Base-by-base conservation (phyloP, 2,888 invertebrate genomes). In the Drosophila cognata region DNA sequence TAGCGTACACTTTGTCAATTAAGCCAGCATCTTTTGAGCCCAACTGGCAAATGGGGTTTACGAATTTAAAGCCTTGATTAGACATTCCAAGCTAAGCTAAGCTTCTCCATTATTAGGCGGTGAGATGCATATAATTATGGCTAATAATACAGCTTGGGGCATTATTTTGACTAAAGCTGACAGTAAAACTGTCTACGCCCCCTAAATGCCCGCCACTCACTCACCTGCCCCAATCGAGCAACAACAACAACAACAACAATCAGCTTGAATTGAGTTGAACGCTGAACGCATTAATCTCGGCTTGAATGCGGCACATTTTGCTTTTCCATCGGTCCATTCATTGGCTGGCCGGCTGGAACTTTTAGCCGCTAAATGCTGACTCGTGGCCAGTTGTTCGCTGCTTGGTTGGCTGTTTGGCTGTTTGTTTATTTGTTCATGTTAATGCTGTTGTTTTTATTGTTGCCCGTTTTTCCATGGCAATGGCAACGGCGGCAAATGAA, bases 281-380 rank as follows among this genome's bases (percentile, higher is more conserved):
- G 78, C 72, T 81, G 78, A 81, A 84, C 82, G 89, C 91, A 91
- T 90, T 90, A 79, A 89, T 90, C 89, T 85, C 84, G 79, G 62
- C 74, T 70, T 63, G 87, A 74, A 77, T 64, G 71, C 71, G 74
- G 71, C 74, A 72, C 62, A 74, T 56, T 61, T 77, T 69, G 72
- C 66, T 69, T 82, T 80, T 74, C 71, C 69, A 82, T 82, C 82
- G 82, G 82, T 77, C 57, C 75, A 71, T 68, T 69, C 77, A 77
- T 63, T 67, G 70, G 68, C 55, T 56, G 71, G 60, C 28, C 66
- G 53, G 55, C 57, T 51, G 52, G 38, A 67, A 35, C 55, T 73
- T 43, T 58, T 63, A 48, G 41, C 41, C 43, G 55, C 55, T 57
- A 71, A 71, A 72, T 50, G 73, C 50, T 79, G 64, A 69, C 64